These are phyloP conservation scores for Bombus waltoni DNA, from an alignment of 1,140 invertebrate species.

Conservation along the genomic window DNA sequence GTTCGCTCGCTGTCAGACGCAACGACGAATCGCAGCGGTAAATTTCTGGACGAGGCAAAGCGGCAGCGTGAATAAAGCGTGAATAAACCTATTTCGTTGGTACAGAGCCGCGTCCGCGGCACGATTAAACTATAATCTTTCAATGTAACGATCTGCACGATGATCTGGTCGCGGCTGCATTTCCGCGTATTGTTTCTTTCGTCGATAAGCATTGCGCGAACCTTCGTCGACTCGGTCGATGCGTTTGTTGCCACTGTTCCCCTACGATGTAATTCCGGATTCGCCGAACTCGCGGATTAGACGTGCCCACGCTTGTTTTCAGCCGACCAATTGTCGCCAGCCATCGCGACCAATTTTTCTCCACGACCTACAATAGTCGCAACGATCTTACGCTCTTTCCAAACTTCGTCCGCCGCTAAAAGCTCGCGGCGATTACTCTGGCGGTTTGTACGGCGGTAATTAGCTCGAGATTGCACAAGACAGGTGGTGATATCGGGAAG, in stretches of 20 bases:
- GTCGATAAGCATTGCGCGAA: slow-evolving; percentile 12
- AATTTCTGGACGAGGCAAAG: background rate
- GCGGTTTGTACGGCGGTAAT: too few species aligned
- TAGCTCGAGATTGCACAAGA: too few species aligned
- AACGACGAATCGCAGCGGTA: background rate
- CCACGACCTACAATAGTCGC: background rate
- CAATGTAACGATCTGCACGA: slow-evolving; percentile 55
- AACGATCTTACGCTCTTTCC: background rate
- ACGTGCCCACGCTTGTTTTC: background rate
- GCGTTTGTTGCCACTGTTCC: background rate
- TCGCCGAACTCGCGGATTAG: background rate
- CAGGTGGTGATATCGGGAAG: background rate
- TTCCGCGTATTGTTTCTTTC: slow-evolving; percentile 56
- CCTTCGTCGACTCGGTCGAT: too few species aligned
- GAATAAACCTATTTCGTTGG: slow-evolving; percentile 19
- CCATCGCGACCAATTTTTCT: background rate
- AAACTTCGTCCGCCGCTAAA: too few species aligned
- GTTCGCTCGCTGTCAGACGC: too few species aligned
- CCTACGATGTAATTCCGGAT: background rate
- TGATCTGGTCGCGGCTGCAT: slow-evolving; percentile 41
- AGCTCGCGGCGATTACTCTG: background rate
- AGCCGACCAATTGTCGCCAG: background rate
- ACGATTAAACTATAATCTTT: slow-evolving; percentile 63
- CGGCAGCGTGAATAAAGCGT: slow-evolving; percentile 3
- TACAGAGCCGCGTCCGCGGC: slow-evolving; percentile 15